Evolutionary conservation across 2,113 vertebrate species (phyloP).

Genomic region (Solenodon paradoxus): DNA sequence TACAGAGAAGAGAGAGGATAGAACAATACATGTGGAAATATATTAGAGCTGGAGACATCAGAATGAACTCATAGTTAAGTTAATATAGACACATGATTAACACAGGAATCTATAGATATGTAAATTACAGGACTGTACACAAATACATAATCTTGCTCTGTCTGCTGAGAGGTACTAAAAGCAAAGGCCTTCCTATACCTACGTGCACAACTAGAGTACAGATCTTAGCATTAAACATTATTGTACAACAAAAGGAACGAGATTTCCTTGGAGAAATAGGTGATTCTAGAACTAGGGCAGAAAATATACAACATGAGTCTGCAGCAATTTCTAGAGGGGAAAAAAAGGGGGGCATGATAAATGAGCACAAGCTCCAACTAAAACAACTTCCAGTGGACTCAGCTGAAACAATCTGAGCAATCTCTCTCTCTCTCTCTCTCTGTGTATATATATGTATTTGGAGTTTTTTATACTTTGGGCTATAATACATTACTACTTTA

Average conservation of each 20-base stretch:
- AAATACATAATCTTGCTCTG: neutral
- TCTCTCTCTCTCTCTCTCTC: too few species aligned
- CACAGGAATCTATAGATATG: neutral
- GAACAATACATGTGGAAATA: neutral
- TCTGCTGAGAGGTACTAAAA: neutral
- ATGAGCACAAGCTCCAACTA: too few species aligned
- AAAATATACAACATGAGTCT: neutral
- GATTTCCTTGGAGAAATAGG: neutral
- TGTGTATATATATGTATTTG: too few species aligned
- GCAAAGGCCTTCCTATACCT: neutral
- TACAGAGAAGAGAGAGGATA: neutral
- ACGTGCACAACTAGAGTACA: neutral
- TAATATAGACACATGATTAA: neutral
- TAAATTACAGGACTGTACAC: neutral
- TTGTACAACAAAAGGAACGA: neutral
- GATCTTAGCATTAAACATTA: neutral
- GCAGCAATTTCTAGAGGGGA: neutral
- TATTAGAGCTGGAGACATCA: neutral
- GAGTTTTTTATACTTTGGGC: too few species aligned
- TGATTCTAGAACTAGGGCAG: neutral
- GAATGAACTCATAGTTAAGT: neutral
- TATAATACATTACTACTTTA: too few species aligned
- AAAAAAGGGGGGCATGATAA: too few species aligned
- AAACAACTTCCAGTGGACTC: neutral
- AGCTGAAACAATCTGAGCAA: neutral